These are phyloP conservation scores for Hermaeophaga mercurialis DNA, from an alignment of 2,888 invertebrate genomes.

Conservation along the genomic window DNA sequence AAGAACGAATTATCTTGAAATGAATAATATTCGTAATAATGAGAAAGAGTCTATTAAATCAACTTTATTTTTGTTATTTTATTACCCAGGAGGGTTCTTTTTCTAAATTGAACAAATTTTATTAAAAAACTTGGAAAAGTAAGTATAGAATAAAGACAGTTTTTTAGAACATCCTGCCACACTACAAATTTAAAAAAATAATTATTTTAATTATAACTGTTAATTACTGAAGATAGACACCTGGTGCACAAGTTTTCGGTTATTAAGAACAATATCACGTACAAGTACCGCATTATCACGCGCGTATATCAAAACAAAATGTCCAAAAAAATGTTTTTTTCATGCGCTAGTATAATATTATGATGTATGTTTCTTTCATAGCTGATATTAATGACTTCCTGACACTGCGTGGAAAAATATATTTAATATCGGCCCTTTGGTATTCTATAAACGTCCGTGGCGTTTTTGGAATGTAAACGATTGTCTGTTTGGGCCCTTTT, in stretches of 20 bases:
- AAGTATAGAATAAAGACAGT: too few relatives aligned
- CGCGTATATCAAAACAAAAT: conserved; percentile 18
- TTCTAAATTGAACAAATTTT: too few relatives aligned
- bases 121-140: too few relatives aligned
- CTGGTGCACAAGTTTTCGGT: conserved; percentile 12
- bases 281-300: conserved; percentile 21
- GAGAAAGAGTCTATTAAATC: too few relatives aligned
- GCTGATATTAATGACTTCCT: conserved; percentile 31
- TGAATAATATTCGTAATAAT: too few relatives aligned
- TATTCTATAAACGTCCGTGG: conserved; percentile 24
- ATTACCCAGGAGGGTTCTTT: too few relatives aligned
- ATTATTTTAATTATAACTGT: too few relatives aligned
- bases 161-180: too few relatives aligned
- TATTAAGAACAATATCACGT: conserved; percentile 22
- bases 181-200: too few relatives aligned
- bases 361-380: conserved; percentile 29
- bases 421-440: conserved; percentile 25
- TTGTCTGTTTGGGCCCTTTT: conserved; percentile 17
- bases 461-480: conserved; percentile 31
- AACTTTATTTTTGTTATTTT: too few relatives aligned
- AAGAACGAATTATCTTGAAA: too few relatives aligned
- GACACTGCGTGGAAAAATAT: conserved; percentile 24
- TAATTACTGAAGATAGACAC: too few relatives aligned
- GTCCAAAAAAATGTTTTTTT: conserved; percentile 30
- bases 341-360: conserved; percentile 20